A percentile compares a stretch with the other conserved stretches of the same genome.
phyloP scores from a whole-genome alignment of 2,888 invertebrate species.

The Hirudinaria manillensis region DNA sequence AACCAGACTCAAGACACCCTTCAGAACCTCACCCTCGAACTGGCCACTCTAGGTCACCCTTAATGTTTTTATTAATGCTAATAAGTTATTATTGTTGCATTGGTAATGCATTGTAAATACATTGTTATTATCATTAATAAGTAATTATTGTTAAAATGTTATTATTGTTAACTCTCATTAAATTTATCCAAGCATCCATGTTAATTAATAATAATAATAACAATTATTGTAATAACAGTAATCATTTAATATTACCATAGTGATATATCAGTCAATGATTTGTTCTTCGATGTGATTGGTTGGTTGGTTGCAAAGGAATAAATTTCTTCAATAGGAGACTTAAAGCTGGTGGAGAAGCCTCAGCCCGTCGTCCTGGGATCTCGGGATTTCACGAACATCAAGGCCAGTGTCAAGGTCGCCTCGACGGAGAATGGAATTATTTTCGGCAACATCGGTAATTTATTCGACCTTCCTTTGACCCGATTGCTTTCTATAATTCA shows the following conservation, averaged over 20 bases:
- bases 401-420: conserved; percentile 91
- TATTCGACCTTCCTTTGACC: background rate
- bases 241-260: too few species aligned
- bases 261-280: too few species aligned
- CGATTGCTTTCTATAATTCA: background rate
- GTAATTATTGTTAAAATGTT: too few species aligned
- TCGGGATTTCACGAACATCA: conserved; percentile 93
- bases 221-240: too few species aligned
- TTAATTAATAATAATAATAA: too few species aligned
- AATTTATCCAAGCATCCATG: too few species aligned
- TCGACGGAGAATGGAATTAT: conserved; percentile 99
- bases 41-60: conserved; percentile 74
- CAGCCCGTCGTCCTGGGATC: conserved; percentile 90
- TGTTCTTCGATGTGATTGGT: too few species aligned
- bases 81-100: background rate
- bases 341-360: conserved; percentile 95
- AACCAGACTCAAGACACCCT: conserved; percentile 95
- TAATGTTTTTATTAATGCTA: background rate
- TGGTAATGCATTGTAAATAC: too few species aligned
- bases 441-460: conserved; percentile 88
- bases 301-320: too few species aligned
- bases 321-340: conserved; percentile 64
- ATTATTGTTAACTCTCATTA: too few species aligned
- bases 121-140: too few species aligned
- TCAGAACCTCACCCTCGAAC: conserved; percentile 92